Evolutionary conservation across 2,797 vertebrate species (phyloP).

Genomic region (Sciaenops ocellatus): DNA sequence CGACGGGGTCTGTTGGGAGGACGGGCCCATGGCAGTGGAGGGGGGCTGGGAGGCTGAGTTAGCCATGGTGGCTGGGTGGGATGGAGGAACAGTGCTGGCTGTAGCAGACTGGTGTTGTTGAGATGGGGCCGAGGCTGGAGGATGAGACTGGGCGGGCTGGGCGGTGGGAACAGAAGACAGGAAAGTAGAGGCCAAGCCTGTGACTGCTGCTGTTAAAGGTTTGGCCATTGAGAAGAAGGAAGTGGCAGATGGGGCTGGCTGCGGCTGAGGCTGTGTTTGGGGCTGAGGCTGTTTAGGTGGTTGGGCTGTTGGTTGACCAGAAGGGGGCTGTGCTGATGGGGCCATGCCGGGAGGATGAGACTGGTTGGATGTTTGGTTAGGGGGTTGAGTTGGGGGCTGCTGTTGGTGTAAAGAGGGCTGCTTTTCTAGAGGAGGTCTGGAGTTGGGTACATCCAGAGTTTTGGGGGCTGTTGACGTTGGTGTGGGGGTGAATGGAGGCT

Average conservation of each 20-base stretch:
- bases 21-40: conserved; percentile 43
- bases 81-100: conserved; percentile 59
- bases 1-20: conserved; percentile 63
- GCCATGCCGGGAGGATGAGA: conserved; percentile 60
- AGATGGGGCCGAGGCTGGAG: conserved; percentile 56
- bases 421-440: conserved; percentile 85
- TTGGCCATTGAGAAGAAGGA: conserved; percentile 89
- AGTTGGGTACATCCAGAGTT: conserved; percentile 58
- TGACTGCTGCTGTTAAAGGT: conserved; percentile 84
- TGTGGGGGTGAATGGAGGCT: conserved; percentile 83
- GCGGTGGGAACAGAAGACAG: conserved; percentile 75
- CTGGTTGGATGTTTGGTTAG: conserved; percentile 73
- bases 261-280: conserved; percentile 77
- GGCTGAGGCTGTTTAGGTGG: conserved; percentile 74
- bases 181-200: conserved; percentile 83
- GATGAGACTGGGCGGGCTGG: conserved; percentile 74
- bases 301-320: conserved; percentile 64
- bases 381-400: conserved; percentile 65
- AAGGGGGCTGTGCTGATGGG: conserved; percentile 59
- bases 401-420: conserved; percentile 85
- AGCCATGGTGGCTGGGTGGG: conserved; percentile 65
- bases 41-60: conserved; percentile 59
- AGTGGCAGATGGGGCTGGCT: conserved; percentile 80
- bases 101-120: conserved; percentile 61
- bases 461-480: conserved; percentile 75